These are phyloP conservation scores for Anastrepha obliqua DNA, from an alignment of 1,140 invertebrate species.

Conservation along the genomic window DNA sequence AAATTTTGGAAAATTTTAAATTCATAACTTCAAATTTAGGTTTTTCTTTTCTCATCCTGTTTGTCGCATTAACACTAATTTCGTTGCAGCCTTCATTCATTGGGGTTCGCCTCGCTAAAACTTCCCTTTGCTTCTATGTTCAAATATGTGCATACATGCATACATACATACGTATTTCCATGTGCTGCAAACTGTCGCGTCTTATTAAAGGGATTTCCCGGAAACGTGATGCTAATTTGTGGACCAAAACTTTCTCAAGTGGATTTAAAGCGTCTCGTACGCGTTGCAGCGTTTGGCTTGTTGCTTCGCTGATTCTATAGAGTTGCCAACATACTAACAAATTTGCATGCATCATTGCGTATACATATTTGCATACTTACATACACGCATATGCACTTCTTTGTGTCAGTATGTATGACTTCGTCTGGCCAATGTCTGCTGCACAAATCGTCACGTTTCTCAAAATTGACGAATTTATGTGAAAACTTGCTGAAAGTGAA, in stretches of 20 bases:
- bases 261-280: constrained; percentile 30
- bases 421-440: neutral
- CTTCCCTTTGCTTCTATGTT: neutral
- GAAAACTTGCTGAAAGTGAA: neutral
- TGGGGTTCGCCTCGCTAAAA: neutral
- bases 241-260: constrained; percentile 28
- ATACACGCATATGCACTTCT: neutral
- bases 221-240: constrained; percentile 54
- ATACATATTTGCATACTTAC: neutral
- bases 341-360: neutral
- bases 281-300: constrained; percentile 19
- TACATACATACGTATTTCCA: neutral
- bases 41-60: neutral
- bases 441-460: neutral
- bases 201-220: constrained; percentile 54
- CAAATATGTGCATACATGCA: too few species aligned
- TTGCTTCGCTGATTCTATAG: neutral
- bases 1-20: neutral
- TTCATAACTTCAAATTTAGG: neutral
- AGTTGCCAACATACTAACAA: neutral
- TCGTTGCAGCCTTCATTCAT: neutral
- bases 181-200: constrained; percentile 19
- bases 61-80: constrained; percentile 9
- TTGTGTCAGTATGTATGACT: neutral
- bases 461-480: too few species aligned